phyloP scores from a whole-genome alignment of 2,797 vertebrate species.

The Xiphorhynchus erythropygius region DNA sequence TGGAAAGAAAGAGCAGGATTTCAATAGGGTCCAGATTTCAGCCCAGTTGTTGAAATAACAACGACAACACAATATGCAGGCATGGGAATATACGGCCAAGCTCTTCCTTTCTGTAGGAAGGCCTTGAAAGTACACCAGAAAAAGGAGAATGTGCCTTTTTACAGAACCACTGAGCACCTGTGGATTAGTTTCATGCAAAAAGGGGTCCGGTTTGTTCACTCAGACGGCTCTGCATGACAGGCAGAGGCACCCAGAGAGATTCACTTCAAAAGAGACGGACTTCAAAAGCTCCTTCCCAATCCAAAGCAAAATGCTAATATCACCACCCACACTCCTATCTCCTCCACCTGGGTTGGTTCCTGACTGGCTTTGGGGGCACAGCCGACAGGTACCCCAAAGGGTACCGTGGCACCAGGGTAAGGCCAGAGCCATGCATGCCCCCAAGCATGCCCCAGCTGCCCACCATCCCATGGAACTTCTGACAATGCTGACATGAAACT shows the following conservation, averaged over 20 bases:
- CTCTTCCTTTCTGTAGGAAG: not conserved
- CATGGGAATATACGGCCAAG: not conserved
- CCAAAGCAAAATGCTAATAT: constrained; percentile 30
- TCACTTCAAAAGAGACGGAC: constrained; percentile 27
- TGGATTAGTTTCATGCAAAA: not conserved
- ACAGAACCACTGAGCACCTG: not conserved
- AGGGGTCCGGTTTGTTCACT: not conserved
- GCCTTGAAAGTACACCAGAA: not conserved
- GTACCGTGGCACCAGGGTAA: not conserved
- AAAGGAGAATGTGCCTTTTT: not conserved
- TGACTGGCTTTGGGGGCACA: not conserved
- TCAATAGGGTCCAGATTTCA: not conserved
- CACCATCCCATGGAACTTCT: not conserved
- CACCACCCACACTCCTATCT: constrained; percentile 10
- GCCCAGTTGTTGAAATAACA: not conserved
- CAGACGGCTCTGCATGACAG: fast-evolving
- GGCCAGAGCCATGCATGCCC: not conserved
- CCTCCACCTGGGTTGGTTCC: not conserved
- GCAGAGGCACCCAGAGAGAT: not conserved
- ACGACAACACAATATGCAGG: not conserved
- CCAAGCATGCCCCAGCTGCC: not conserved
- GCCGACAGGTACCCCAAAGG: not conserved
- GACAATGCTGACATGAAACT: fast-evolving
- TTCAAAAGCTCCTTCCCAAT: constrained; percentile 36
- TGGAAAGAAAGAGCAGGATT: not conserved